Evolutionary conservation across 2,797 vertebrate species (phyloP).

Genomic region (Erethizon dorsatum): DNA sequence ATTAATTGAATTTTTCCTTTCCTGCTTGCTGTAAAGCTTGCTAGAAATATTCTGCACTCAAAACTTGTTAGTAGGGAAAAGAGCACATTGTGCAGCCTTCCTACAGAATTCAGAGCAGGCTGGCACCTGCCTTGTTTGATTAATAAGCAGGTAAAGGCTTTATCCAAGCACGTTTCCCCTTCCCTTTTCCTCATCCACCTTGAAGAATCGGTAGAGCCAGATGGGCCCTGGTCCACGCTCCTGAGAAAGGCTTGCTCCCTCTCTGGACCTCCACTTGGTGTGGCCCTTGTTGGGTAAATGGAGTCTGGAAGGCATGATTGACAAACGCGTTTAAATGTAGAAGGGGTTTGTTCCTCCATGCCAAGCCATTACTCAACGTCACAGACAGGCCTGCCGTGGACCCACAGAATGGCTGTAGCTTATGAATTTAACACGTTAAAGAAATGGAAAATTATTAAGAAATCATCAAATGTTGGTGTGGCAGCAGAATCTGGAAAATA

Average conservation of each 20-base stretch:
- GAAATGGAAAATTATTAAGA: slow-evolving; percentile 83
- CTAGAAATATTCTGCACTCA: slow-evolving; percentile 23
- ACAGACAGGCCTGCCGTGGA: slow-evolving; percentile 77
- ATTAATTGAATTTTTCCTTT: slow-evolving; percentile 75
- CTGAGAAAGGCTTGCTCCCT: slow-evolving; percentile 66
- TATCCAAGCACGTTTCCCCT: background rate
- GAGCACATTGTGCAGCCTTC: slow-evolving; percentile 65
- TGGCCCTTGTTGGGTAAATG: slow-evolving; percentile 82
- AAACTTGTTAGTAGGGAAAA: slow-evolving; percentile 74
- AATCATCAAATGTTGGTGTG: slow-evolving; percentile 75
- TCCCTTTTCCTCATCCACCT: slow-evolving; percentile 68
- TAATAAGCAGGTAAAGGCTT: slow-evolving; percentile 69
- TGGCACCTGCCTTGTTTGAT: slow-evolving; percentile 68
- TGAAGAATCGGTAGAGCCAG: slow-evolving; percentile 66
- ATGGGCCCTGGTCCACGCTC: slow-evolving; percentile 23
- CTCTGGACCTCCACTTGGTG: slow-evolving; percentile 73
- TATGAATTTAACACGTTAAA: slow-evolving; percentile 78
- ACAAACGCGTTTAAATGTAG: slow-evolving; percentile 87
- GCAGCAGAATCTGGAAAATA: slow-evolving; percentile 73
- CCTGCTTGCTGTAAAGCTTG: slow-evolving; percentile 62
- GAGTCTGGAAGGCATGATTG: slow-evolving; percentile 85
- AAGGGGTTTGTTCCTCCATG: slow-evolving; percentile 82
- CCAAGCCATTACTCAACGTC: slow-evolving; percentile 86
- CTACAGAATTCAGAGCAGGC: slow-evolving; percentile 76
- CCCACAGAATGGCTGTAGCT: slow-evolving; percentile 80